phyloP scores from a whole-genome alignment of 2,797 vertebrate genomes.

The Macroramphosus scolopax region DNA sequence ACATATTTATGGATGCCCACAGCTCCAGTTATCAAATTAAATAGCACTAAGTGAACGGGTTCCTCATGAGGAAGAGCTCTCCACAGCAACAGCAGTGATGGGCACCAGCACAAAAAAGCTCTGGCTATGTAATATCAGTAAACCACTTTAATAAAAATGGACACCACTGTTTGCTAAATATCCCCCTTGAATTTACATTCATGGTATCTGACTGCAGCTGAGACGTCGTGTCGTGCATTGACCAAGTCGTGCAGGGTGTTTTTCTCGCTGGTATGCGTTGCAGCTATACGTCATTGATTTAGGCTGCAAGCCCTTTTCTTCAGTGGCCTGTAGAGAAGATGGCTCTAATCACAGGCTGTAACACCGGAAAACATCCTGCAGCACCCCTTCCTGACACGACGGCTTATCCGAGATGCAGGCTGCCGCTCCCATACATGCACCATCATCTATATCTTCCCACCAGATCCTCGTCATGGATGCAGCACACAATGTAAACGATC shows the following conservation, averaged over 20 bases:
- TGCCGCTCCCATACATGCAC: too few species aligned
- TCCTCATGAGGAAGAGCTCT: too few species aligned
- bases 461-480: constrained; percentile 15
- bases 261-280: too few species aligned
- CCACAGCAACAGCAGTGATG: too few species aligned
- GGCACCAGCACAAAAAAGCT: too few species aligned
- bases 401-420: constrained; percentile 36
- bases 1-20: too few species aligned
- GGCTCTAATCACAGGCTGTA: constrained; percentile 70
- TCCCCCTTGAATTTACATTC: too few species aligned
- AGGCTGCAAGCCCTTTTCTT: constrained; percentile 49
- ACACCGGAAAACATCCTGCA: constrained; percentile 68
- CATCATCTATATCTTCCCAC: constrained; percentile 11
- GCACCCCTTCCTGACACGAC: constrained; percentile 60
- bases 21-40: too few species aligned
- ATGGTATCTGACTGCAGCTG: too few species aligned
- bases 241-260: constrained; percentile 30
- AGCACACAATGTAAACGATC: constrained; percentile 12
- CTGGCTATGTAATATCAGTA: background rate
- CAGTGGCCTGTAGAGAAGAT: constrained; percentile 63
- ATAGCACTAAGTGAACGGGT: too few species aligned
- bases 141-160: background rate
- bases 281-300: constrained; percentile 73
- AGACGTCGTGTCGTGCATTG: constrained; percentile 12
- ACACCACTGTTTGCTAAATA: too few species aligned